phyloP scores from a whole-genome alignment of 2,797 vertebrate genomes.

The Syngnathus rostellatus region DNA sequence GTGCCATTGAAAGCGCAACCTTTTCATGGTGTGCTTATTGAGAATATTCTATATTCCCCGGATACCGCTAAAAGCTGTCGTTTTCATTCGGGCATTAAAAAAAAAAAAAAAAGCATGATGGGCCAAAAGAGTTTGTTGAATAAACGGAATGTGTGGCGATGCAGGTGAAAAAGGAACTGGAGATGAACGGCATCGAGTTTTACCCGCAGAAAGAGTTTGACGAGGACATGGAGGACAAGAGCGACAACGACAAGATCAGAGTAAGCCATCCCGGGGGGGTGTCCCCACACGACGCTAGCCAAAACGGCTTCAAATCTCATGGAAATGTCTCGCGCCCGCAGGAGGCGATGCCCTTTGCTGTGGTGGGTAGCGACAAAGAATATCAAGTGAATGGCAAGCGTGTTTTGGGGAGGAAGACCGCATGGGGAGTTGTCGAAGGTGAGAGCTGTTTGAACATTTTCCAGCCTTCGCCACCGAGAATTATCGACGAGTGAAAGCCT shows the following conservation, averaged over 20 bases:
- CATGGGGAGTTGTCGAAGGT: slow-evolving; percentile 98
- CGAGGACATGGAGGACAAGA: slow-evolving; percentile 95
- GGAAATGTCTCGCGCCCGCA: slow-evolving; percentile 49
- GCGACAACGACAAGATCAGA: slow-evolving; percentile 97
- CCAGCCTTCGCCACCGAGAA: not conserved
- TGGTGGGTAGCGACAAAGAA: slow-evolving; percentile 97
- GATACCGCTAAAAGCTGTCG: no score
- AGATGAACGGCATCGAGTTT: slow-evolving; percentile 87
- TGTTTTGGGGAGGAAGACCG: slow-evolving; percentile 90
- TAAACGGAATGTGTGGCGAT: not conserved
- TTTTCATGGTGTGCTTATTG: not conserved
- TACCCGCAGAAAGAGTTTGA: slow-evolving; percentile 98
- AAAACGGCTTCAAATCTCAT: slow-evolving; percentile 8
- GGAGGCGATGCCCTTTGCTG: slow-evolving; percentile 96
- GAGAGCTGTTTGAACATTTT: slow-evolving; percentile 25
- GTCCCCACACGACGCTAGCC: not conserved
- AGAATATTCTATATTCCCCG: no score
- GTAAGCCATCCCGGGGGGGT: slow-evolving; percentile 53
- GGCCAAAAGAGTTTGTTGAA: no score
- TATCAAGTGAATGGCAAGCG: slow-evolving; percentile 94
- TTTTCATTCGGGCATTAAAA: no score
- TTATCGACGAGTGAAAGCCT: not conserved
- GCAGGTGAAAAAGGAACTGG: slow-evolving; percentile 87
- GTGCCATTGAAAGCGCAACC: not conserved
- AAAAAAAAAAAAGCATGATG: no score